These are phyloP conservation scores for Gobius niger DNA, from an alignment of 2,113 vertebrate genomes.

Conservation along the genomic window DNA sequence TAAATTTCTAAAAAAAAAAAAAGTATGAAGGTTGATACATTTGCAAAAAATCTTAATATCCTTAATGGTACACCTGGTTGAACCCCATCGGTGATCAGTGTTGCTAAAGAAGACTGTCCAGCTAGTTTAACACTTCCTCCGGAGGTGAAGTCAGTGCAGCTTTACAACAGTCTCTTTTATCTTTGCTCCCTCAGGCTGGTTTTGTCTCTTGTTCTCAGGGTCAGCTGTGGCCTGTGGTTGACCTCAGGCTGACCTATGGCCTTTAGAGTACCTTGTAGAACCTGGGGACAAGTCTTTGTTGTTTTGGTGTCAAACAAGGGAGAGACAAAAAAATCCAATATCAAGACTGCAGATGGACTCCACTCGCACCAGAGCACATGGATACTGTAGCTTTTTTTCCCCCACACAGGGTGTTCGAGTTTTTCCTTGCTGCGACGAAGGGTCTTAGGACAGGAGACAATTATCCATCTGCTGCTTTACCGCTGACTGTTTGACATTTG, in stretches of 20 bases:
- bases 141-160: conserved; percentile 1
- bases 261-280: conserved; percentile 1
- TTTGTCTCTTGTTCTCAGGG: conserved; percentile 27
- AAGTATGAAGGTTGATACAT: background rate
- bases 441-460: no score
- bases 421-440: background rate
- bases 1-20: no score
- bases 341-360: background rate
- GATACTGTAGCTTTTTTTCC: no score
- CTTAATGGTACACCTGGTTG: background rate
- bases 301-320: background rate
- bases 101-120: conserved; percentile 9
- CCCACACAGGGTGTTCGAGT: no score
- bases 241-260: conserved; percentile 25
- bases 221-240: conserved; percentile 29
- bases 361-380: no score
- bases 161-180: conserved; percentile 21
- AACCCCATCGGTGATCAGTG: background rate
- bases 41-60: background rate
- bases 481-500: no score
- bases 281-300: background rate
- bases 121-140: conserved; percentile 11
- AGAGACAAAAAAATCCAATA: no score
- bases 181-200: background rate
- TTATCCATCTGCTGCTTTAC: no score